Base-by-base conservation (phyloP, 2,113 vertebrate genomes). In the Galbula dea region DNA sequence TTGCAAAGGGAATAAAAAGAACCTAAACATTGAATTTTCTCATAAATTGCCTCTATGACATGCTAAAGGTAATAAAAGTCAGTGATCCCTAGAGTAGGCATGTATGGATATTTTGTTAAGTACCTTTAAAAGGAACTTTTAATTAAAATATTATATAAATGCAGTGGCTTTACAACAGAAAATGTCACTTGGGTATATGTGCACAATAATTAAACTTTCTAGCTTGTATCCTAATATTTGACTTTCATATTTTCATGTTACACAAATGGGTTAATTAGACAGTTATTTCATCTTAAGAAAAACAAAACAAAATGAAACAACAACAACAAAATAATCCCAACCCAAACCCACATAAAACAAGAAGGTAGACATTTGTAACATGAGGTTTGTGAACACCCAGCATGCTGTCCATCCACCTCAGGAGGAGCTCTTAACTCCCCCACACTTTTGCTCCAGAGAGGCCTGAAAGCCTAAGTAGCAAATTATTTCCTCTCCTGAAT, bases 1-100 rank as follows among this genome's bases (percentile, higher is more conserved):
- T 94, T 0, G 0, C 89, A 95, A 94, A 90, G 90, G 86, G 82
- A 96, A 93, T 94, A 93, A 85, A 92, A 93, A 89, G 36, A 83
- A 80, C 20, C 7, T 66, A 91, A 96, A 93, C 46, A 67, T 1
- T 75, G 77, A 54, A 73, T 93, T 94, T 92, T 93, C 88, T 94
- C 29, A 87, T 83, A 85, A 95, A 95, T 90, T 95, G 5, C 41
- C 77, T 83, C 41, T 69, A 73, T 43, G 71, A 88, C 55, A 85
- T 32, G n/a, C 83, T 93, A 76, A 88, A 77, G n/a, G 89, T 89
- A 95, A 91, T 90, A 95, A 93, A 96, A 96, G 23, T 87, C 61
- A 91, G 57, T 78, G 86, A 91, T 91, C 94, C 75, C 95, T 62
- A 62, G 67, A 81, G 72, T 10, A 89, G 30, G 6, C 27, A 73